Conservation (phyloP, 2,888 invertebrate genomes). For the Euproctis similis region DNA sequence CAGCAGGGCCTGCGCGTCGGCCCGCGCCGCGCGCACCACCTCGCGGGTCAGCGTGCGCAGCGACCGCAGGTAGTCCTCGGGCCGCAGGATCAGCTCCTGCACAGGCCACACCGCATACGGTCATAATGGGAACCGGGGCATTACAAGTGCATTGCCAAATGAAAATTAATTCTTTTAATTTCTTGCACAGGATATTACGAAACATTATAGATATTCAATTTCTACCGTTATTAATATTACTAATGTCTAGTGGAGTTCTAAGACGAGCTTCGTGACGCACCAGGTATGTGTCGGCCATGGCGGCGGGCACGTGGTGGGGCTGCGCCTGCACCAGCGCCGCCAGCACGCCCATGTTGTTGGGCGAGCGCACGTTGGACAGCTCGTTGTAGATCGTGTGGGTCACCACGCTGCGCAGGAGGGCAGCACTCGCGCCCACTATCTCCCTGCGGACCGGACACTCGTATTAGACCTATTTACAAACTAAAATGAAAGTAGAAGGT, state of each 20-base stretch:
- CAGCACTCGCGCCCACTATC: slow-evolving; percentile 88
- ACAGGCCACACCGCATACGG: no score
- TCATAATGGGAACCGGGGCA: no score
- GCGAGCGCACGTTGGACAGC: slow-evolving; percentile 91
- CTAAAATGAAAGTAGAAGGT: no score
- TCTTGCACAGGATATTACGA: no score
- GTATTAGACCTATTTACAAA: no score
- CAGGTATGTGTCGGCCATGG: slow-evolving; percentile 88
- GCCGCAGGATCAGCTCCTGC: slow-evolving; percentile 89
- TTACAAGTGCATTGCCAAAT: no score
- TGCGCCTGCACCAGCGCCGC: slow-evolving; percentile 91
- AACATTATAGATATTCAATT: no score
- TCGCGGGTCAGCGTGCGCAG: slow-evolving; percentile 91
- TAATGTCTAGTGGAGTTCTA: not conserved
- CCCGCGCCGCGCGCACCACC: slow-evolving; percentile 88
- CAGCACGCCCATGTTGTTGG: slow-evolving; percentile 95
- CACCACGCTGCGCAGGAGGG: slow-evolving; percentile 88
- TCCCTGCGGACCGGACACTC: no score
- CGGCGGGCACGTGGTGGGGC: slow-evolving; percentile 86
- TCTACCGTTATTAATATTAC: no score
- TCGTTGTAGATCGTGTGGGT: slow-evolving; percentile 97
- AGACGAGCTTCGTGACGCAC: no score
- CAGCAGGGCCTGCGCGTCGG: slow-evolving; percentile 81
- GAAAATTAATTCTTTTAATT: no score
- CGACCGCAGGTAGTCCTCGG: slow-evolving; percentile 93